Evolutionary conservation across 35 echinoderm and acorn worm genomes (phyloP).

Genomic region (Ophiothrix spiculata): DNA sequence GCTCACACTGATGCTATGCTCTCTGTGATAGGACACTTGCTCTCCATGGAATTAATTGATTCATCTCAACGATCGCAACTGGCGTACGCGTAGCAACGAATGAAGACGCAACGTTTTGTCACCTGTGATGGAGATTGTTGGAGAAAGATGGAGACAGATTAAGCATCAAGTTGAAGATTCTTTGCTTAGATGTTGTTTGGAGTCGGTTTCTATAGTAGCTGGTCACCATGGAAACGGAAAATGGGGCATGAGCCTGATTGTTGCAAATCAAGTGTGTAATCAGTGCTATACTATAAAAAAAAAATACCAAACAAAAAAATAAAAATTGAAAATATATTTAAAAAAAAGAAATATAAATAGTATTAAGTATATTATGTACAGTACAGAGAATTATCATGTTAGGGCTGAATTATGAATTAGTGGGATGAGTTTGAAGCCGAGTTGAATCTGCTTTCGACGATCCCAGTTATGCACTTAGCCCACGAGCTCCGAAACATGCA

Average conservation of each 20-base stretch:
- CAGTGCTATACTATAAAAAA: neutral
- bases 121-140: too few species aligned
- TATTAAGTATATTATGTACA: neutral
- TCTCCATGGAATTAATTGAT: too few species aligned
- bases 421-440: neutral
- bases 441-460: neutral
- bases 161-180: too few species aligned
- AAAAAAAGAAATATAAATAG: slow-evolving; percentile 4
- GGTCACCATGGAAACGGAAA: neutral
- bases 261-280: neutral
- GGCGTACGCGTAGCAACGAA: too few species aligned
- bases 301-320: slow-evolving; percentile 2
- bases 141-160: too few species aligned
- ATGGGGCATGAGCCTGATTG: neutral
- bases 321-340: neutral
- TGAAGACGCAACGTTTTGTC: too few species aligned
- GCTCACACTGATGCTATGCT: too few species aligned
- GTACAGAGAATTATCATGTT: neutral
- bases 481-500: neutral
- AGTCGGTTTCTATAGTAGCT: neutral
- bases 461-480: neutral
- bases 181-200: too few species aligned
- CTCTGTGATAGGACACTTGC: too few species aligned
- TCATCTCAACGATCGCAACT: too few species aligned
- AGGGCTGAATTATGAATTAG: slow-evolving; percentile 3